Base-by-base conservation (phyloP, 2,888 invertebrate species). In the Drosophila basisetae region DNA sequence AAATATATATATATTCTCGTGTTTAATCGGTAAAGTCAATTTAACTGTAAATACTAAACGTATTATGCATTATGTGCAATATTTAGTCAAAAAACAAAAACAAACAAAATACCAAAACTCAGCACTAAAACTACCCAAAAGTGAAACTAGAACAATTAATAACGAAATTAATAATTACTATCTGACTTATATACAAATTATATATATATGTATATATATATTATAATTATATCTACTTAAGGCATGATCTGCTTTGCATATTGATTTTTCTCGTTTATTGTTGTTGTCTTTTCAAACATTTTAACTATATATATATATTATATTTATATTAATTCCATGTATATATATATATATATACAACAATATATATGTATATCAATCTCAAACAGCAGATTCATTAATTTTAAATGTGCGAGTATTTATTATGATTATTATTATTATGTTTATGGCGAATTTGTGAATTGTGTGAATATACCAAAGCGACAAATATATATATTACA, bases 401-500 rank as follows among this genome's bases (percentile, higher is more conserved):
- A 74, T 76, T 89, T 70, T 69, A 60, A 61, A 81, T 82, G 76
- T 76, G 78, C 78, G 76, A 78, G 63, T 77, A 73, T 73, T 69
- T 83, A 89, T 82, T 86, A 76, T 79, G 86, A 88, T 83, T 76
- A 80, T 78, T 52, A 55, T 30, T 39, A 56, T 56, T 86, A 76
- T 80, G 89, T 88, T 84, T 78, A 80, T 79, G 76, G 74, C 72
- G 58, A 74, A 73, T 77, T 47, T 47, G 47, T 47, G 47, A 25
- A 47, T 75, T 83, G 63, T 83, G 81, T 83, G 75, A 72, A 80
- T 73, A 75, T 47, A 47, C 47, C 56, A 73, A 77, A 76, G 54
- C 54, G 62, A 80, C 73, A 78, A 79, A 87, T 84, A 82, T 90
- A 84, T 84, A 83, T 91, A 91, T 89, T 90, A 88, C 80, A 91